Percentiles rank a stretch among this genome's conserved stretches.
phyloP scores from a whole-genome alignment of 2,797 vertebrate genomes.

The Neosilurus hyrtlii region DNA sequence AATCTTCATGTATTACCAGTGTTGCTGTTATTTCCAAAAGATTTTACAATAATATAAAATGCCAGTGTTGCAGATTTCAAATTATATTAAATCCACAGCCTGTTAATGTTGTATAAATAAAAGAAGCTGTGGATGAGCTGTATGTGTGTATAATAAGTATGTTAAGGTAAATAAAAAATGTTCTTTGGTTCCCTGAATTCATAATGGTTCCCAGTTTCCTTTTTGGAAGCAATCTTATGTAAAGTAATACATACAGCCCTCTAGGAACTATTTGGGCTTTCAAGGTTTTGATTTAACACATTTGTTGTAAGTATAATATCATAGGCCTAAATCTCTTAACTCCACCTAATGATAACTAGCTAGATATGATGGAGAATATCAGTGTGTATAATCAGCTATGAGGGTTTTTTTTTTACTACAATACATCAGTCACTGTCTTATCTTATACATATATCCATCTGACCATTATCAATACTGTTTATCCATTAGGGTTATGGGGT shows the following conservation, averaged over 20 bases:
- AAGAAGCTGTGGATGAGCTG: not conserved
- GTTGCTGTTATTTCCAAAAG: not conserved
- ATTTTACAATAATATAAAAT: not conserved
- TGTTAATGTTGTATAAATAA: not conserved
- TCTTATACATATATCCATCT: too few species aligned
- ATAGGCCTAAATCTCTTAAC: not conserved
- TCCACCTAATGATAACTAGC: not conserved
- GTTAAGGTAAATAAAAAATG: not conserved
- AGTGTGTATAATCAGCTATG: not conserved
- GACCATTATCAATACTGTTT: too few species aligned
- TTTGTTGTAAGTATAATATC: not conserved
- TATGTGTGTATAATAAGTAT: not conserved
- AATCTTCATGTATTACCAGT: not conserved
- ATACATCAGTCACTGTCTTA: not conserved
- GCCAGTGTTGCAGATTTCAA: not conserved
- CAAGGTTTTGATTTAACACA: not conserved
- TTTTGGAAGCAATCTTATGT: not conserved
- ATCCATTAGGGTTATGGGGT: too few species aligned
- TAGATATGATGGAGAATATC: not conserved
- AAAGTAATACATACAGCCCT: not conserved
- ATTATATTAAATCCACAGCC: not conserved
- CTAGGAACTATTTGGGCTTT: not conserved
- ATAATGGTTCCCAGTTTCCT: not conserved
- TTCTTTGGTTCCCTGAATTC: not conserved
- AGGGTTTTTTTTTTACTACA: not conserved